Evolutionary conservation across 2,113 vertebrate genomes (phyloP).

Genomic region (Lepus americanus): DNA sequence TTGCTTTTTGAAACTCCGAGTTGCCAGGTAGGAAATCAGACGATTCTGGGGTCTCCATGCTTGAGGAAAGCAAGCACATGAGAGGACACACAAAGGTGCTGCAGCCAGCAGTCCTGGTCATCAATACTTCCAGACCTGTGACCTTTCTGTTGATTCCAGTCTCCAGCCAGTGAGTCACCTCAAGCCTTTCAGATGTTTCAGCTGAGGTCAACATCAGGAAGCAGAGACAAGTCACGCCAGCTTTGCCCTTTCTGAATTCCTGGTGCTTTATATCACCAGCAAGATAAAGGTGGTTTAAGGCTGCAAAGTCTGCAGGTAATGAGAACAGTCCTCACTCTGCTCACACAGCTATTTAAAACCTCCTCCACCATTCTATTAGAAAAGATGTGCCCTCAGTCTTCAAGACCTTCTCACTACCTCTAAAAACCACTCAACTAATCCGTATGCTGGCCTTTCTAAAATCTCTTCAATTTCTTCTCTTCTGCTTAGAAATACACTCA

Average conservation of each 20-base stretch:
- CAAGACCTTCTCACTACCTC: neutral
- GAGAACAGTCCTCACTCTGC: neutral
- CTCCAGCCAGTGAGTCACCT: neutral
- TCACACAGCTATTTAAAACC: neutral
- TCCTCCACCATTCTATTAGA: neutral
- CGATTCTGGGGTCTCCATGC: neutral
- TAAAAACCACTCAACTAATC: neutral
- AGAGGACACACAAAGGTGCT: neutral
- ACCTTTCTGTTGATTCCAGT: neutral
- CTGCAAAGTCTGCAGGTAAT: neutral
- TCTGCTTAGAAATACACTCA: slow-evolving; percentile 42
- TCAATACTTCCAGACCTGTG: neutral
- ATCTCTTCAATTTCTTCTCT: neutral
- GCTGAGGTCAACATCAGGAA: neutral
- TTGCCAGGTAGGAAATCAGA: neutral
- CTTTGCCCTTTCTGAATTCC: slow-evolving; percentile 23
- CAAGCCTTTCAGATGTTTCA: slow-evolving; percentile 20
- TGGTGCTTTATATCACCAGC: slow-evolving; percentile 30
- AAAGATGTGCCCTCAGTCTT: neutral
- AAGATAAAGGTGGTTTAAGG: slow-evolving; percentile 36
- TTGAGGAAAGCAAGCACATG: neutral
- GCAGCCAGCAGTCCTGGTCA: neutral
- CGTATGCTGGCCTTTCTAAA: neutral
- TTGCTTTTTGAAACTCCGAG: neutral
- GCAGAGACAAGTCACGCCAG: neutral